phyloP scores from a whole-genome alignment of 2,113 vertebrate genomes.

The Charadrius vociferus region DNA sequence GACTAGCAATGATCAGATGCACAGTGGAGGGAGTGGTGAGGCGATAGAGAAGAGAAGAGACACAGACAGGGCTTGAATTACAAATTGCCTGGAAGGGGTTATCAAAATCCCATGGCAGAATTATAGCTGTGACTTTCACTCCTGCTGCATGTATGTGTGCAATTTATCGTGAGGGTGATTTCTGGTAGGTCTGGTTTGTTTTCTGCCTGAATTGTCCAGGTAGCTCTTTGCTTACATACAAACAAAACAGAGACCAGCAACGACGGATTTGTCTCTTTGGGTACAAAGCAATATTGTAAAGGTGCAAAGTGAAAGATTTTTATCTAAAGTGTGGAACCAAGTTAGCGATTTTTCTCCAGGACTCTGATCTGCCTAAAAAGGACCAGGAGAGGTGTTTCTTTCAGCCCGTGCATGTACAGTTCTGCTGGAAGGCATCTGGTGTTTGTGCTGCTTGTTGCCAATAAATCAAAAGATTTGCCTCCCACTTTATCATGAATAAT shows the following conservation, averaged over 20 bases:
- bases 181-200: background rate
- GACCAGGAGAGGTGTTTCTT: background rate
- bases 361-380: background rate
- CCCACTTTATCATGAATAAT: slow-evolving; percentile 11
- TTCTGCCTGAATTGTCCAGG: background rate
- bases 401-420: background rate
- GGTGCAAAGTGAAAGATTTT: background rate
- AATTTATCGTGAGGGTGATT: background rate
- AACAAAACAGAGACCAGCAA: background rate
- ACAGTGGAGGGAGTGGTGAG: background rate
- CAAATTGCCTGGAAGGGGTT: slow-evolving; percentile 35
- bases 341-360: background rate
- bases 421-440: slow-evolving; percentile 37
- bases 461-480: slow-evolving; percentile 46
- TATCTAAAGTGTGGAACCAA: rapidly evolving
- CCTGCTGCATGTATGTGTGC: background rate
- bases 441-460: slow-evolving; percentile 8
- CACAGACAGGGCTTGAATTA: background rate
- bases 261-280: background rate
- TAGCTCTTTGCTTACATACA: background rate
- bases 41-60: background rate
- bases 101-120: background rate
- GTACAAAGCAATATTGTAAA: background rate
- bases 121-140: background rate
- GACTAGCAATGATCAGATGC: background rate